Conservation (phyloP, 1,140 invertebrate species). For the Daktulosphaira vitifoliae region DNA sequence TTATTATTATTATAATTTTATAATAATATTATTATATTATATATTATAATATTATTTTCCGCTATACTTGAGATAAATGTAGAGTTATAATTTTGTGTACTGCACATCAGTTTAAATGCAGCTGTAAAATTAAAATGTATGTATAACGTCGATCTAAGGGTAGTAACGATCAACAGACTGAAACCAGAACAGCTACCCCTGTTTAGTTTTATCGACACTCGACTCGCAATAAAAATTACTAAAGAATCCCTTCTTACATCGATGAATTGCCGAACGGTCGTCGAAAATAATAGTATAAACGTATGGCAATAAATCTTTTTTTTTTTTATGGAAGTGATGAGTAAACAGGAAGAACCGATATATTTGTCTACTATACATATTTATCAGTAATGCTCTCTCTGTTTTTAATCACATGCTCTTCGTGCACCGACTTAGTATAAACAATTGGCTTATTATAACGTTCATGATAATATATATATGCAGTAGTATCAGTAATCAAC, state of each 20-base stretch:
- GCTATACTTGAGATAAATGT: no score
- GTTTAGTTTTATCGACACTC: slow-evolving; percentile 7
- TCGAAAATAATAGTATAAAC: slow-evolving; percentile 13
- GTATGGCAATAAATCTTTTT: slow-evolving; percentile 28
- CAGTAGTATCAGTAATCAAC: no score
- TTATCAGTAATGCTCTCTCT: slow-evolving; percentile 1
- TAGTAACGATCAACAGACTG: slow-evolving; percentile 8
- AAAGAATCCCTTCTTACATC: not conserved
- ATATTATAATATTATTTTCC: no score
- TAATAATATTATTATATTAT: no score
- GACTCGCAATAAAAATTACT: slow-evolving; percentile 18
- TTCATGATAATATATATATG: no score
- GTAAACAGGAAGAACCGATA: slow-evolving; percentile 32
- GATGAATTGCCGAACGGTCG: slow-evolving; percentile 14
- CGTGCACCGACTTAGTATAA: slow-evolving; percentile 2
- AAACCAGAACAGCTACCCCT: slow-evolving; percentile 28
- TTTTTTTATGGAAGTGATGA: slow-evolving; percentile 22
- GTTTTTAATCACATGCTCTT: slow-evolving; percentile 18
- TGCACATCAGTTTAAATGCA: no score
- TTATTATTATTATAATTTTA: no score
- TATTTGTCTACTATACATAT: not conserved
- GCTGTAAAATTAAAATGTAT: slow-evolving; percentile 8
- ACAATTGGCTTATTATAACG: not conserved
- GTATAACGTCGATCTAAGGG: not conserved
- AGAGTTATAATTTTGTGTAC: no score